These are phyloP conservation scores for Eristalinus sepulchralis DNA, from an alignment of 2,888 invertebrate genomes.

Conservation along the genomic window DNA sequence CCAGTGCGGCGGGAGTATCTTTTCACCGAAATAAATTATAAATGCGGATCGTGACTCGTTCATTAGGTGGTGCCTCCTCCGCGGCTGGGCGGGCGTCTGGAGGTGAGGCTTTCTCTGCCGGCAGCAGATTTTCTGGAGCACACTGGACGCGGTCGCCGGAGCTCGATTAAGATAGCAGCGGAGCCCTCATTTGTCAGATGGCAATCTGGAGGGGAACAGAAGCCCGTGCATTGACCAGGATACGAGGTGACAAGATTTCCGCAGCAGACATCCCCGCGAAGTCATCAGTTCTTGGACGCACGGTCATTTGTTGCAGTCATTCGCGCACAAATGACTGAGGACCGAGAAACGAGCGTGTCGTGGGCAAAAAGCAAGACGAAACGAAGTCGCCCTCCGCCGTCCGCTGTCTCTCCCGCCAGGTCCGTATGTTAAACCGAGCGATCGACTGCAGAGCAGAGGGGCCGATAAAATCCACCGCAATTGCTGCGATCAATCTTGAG, in stretches of 20 bases:
- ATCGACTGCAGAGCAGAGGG: constrained; percentile 1
- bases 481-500: constrained; percentile 60
- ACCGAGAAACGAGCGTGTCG: constrained; percentile 4
- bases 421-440: constrained; percentile 13
- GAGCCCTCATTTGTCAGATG: constrained; percentile 58
- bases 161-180: constrained; percentile 54
- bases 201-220: constrained; percentile 44
- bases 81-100: not conserved
- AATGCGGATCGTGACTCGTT: constrained; percentile 71
- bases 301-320: constrained; percentile 59
- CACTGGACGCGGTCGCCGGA: not conserved
- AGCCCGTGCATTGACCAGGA: constrained; percentile 34
- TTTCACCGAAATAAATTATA: constrained; percentile 71
- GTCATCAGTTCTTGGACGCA: constrained; percentile 31
- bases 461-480: constrained; percentile 56
- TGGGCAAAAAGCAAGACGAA: not conserved
- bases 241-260: constrained; percentile 54
- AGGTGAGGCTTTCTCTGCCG: constrained; percentile 6
- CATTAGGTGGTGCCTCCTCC: constrained; percentile 65
- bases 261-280: constrained; percentile 41
- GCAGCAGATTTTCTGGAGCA: not conserved
- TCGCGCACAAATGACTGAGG: constrained; percentile 43
- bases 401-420: constrained; percentile 7
- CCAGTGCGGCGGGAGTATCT: constrained; percentile 68
- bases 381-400: not conserved